These are phyloP conservation scores for Liodrosophila aerea DNA, from an alignment of 2,888 invertebrate species.

Conservation along the genomic window DNA sequence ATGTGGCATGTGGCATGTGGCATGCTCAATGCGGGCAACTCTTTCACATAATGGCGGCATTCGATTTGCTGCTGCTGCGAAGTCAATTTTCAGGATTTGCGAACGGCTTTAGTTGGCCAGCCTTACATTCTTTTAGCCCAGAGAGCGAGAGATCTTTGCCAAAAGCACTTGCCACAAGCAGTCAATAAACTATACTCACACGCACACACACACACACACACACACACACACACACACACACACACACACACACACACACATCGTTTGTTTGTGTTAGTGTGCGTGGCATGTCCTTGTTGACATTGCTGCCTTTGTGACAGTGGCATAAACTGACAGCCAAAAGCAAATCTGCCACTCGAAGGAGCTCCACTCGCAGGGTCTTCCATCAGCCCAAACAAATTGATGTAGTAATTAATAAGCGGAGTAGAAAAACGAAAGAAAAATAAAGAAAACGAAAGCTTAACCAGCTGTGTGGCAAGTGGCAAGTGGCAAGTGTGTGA, in stretches of 20 bases:
- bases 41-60: slow-evolving; percentile 75
- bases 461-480: slow-evolving; percentile 8
- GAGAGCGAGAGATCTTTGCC: slow-evolving; percentile 77
- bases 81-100: slow-evolving; percentile 80
- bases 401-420: slow-evolving; percentile 67
- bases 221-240: slow-evolving; percentile 20
- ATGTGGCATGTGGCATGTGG: slow-evolving; percentile 3
- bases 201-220: slow-evolving; percentile 31
- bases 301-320: slow-evolving; percentile 47
- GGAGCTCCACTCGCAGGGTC: not conserved
- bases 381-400: slow-evolving; percentile 45
- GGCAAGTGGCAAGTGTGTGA: slow-evolving; percentile 12
- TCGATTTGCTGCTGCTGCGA: slow-evolving; percentile 66
- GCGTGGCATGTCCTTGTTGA: slow-evolving; percentile 70
- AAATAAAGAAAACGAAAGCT: slow-evolving; percentile 20
- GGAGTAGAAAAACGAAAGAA: slow-evolving; percentile 15
- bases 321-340: slow-evolving; percentile 13
- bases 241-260: slow-evolving; percentile 6
- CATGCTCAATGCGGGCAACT: slow-evolving; percentile 48
- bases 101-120: slow-evolving; percentile 60
- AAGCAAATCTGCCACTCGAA: not conserved
- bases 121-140: slow-evolving; percentile 66
- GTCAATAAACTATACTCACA: slow-evolving; percentile 78
- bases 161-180: slow-evolving; percentile 78
- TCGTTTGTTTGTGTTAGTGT: slow-evolving; percentile 51